These are phyloP conservation scores for Drosophila falleni DNA, from an alignment of 2,888 invertebrate genomes.

Conservation along the genomic window DNA sequence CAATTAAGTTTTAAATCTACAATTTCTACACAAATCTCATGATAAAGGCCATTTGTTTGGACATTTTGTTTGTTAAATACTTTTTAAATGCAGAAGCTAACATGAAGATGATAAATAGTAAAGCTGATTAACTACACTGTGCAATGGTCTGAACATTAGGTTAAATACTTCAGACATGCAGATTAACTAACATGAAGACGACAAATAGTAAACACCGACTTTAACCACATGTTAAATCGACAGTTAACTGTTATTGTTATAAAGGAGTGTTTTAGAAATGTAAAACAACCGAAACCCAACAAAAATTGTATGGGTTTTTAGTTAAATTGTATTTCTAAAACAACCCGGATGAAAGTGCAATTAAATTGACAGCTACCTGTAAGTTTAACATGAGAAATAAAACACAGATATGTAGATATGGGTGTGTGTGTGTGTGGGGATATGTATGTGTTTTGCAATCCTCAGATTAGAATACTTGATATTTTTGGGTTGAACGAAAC, in stretches of 20 bases:
- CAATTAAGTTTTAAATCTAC: neutral
- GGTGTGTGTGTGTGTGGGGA: neutral
- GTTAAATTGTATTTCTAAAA: too few relatives aligned
- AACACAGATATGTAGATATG: neutral
- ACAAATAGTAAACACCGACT: neutral
- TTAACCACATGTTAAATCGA: neutral
- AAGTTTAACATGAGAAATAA: constrained; percentile 1
- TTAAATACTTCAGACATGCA: neutral
- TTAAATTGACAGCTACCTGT: too few relatives aligned
- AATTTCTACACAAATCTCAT: neutral
- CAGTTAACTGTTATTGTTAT: neutral
- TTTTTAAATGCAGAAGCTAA: neutral
- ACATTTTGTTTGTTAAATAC: neutral
- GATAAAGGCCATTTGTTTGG: constrained; percentile 1
- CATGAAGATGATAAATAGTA: neutral
- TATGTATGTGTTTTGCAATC: constrained; percentile 2
- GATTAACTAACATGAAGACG: neutral
- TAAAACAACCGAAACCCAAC: too few relatives aligned
- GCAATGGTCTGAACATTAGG: neutral
- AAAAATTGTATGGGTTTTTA: too few relatives aligned
- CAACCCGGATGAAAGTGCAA: too few relatives aligned
- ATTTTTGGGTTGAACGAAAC: neutral
- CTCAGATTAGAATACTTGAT: constrained; percentile 20
- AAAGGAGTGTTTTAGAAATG: too few relatives aligned
- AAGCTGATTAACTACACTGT: neutral